Base-by-base conservation (phyloP, 2,113 vertebrate genomes). In the Salvelinus namaycush region DNA sequence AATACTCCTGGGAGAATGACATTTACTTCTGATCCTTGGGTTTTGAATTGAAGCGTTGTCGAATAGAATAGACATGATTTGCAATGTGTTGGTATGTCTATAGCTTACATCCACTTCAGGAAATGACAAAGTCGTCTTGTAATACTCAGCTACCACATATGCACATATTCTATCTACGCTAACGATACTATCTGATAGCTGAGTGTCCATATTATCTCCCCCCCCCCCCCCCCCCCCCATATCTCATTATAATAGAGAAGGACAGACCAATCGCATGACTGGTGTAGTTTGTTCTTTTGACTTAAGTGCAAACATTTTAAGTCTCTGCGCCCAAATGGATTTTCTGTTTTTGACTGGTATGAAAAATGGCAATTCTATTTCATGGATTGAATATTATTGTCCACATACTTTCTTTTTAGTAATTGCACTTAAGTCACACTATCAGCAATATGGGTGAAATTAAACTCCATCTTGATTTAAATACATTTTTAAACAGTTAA, bases 361-460 rank as follows among this genome's bases (percentile, higher is more conserved):
- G 31, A 31, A 68, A 34, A n/a, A 68, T 14, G 51, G 14, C 51
- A 54, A 18, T 54, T 34, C 14, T 18, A 68, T 9, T 68, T 20
- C 29, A 29, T 31, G 14, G 6, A 29, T 0, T 67, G n/a, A 29
- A 14, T 66, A 66, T 14, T 27, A 66, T 14, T 27, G 27, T 27
- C 64, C n/a, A 0, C 65, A 26, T 29, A 29, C 9, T 29, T 67
- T 68, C 1, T 68, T 31, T 68, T 8, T 5, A 31, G 14, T 34
- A 9, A 68, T 68, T 68, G 67, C 31, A 68, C 8, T 68, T 68
- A 67, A 67, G 18, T 68, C 29, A 20, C 31, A 31, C 67, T 39
- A 68, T 68, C 59, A 62, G 59, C 59, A 62, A 62, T n/a, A 62
- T 62, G n/a, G 7, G n/a, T 62, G 5, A 22, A 62, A 2, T 60